Conservation (phyloP, 1,140 invertebrate genomes). For the Nomia melanderi region DNA sequence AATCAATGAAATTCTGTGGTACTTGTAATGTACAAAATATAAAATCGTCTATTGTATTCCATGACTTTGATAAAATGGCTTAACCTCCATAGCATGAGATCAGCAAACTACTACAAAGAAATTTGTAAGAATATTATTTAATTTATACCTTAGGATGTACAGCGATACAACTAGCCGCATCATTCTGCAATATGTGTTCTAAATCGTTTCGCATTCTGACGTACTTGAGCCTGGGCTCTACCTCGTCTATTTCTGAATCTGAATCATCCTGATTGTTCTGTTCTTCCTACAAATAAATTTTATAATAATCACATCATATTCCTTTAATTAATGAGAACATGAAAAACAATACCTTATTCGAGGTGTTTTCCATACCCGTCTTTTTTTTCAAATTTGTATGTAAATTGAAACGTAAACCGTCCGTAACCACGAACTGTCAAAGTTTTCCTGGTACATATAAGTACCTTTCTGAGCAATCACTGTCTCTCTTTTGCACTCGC, state of each 20-base stretch:
- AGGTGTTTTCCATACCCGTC: slow-evolving; percentile 52
- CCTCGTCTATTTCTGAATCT: slow-evolving; percentile 84
- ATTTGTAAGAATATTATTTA: not conserved
- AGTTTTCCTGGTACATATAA: slow-evolving; percentile 2
- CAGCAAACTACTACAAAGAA: not conserved
- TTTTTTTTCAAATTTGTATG: slow-evolving; percentile 20
- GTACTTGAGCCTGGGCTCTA: slow-evolving; percentile 96
- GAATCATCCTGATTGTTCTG: slow-evolving; percentile 77
- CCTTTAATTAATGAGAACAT: not conserved
- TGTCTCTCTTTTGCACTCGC: not conserved
- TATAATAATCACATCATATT: not conserved
- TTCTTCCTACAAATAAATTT: slow-evolving; percentile 57
- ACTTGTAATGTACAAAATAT: not conserved
- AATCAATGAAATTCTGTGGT: too few species aligned
- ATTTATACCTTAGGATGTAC: slow-evolving; percentile 92
- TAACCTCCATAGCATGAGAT: not conserved
- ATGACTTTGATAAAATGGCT: not conserved
- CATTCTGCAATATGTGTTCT: slow-evolving; percentile 90
- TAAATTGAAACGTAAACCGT: not conserved
- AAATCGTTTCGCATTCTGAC: slow-evolving; percentile 93
- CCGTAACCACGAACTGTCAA: slow-evolving; percentile 53
- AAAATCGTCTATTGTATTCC: not conserved
- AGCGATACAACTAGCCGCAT: slow-evolving; percentile 94
- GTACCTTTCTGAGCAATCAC: not conserved
- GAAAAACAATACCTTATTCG: slow-evolving; percentile 37